Conservation (phyloP, 2,113 vertebrate species). For the Mirza zaza region DNA sequence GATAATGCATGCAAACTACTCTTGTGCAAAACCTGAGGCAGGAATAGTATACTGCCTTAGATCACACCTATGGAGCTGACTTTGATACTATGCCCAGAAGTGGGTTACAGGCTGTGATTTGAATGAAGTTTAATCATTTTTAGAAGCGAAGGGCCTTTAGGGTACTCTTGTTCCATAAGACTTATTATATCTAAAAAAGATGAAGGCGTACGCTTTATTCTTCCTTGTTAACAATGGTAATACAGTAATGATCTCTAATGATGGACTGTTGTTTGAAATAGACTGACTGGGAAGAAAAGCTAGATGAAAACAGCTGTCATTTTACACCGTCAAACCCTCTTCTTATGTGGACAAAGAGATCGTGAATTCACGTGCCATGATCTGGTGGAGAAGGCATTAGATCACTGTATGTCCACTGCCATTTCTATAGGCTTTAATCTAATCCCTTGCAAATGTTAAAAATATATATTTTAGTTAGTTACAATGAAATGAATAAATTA, state of each 20-base stretch:
- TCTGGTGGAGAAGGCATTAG: slow-evolving; percentile 74
- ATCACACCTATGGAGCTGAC: slow-evolving; percentile 74
- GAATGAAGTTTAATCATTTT: slow-evolving; percentile 78
- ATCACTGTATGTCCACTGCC: slow-evolving; percentile 67
- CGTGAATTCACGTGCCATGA: slow-evolving; percentile 68
- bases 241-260: slow-evolving; percentile 77
- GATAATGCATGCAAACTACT: slow-evolving; percentile 78
- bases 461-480: slow-evolving; percentile 81
- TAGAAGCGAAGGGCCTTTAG: slow-evolving; percentile 76
- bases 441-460: slow-evolving; percentile 82
- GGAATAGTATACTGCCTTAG: slow-evolving; percentile 73
- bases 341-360: slow-evolving; percentile 66
- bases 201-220: slow-evolving; percentile 64
- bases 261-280: slow-evolving; percentile 71
- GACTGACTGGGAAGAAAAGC: slow-evolving; percentile 56
- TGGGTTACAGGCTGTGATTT: slow-evolving; percentile 76
- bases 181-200: slow-evolving; percentile 76
- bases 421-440: slow-evolving; percentile 78
- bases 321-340: slow-evolving; percentile 41
- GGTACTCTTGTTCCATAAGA: slow-evolving; percentile 75
- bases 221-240: slow-evolving; percentile 75
- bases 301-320: slow-evolving; percentile 75
- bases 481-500: slow-evolving; percentile 82
- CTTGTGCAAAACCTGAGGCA: slow-evolving; percentile 76
- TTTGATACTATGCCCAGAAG: slow-evolving; percentile 78